Conservation (phyloP, 2,113 vertebrate species). For the Peromyscus maniculatus region DNA sequence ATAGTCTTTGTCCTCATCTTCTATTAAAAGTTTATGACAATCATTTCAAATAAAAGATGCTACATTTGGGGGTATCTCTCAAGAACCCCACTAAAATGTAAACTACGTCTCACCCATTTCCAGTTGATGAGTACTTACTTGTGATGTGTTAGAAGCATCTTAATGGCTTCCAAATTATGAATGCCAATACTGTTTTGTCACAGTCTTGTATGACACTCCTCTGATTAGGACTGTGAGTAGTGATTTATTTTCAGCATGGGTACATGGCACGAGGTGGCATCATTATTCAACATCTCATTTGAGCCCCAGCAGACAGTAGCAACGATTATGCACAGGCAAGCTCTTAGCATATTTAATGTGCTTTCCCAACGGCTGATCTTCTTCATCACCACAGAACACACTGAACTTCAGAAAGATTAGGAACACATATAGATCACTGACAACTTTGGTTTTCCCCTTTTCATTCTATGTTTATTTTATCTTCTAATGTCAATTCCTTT, state of each 20-base stretch:
- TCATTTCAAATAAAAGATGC: neutral
- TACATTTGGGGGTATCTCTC: neutral
- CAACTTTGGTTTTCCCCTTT: neutral
- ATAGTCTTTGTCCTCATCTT: neutral
- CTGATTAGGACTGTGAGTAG: neutral
- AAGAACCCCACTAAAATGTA: neutral
- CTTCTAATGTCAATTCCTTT: neutral
- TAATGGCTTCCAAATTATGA: constrained; percentile 42
- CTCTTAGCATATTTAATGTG: constrained; percentile 8
- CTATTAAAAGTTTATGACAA: fast-evolving
- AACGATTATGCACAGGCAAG: neutral
- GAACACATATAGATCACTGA: neutral
- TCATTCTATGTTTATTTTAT: neutral
- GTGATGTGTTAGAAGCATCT: neutral
- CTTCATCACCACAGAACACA: neutral
- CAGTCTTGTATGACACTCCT: constrained; percentile 1
- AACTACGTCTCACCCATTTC: neutral
- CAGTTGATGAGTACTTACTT: neutral
- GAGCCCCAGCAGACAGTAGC: constrained; percentile 11
- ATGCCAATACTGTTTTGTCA: constrained; percentile 38
- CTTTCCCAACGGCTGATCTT: neutral
- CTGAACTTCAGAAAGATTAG: neutral
- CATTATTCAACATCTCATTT: neutral
- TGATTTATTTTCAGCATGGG: constrained; percentile 53
- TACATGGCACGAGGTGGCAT: neutral